phyloP scores from a whole-genome alignment of 2,888 invertebrate genomes.

The Pasiphila rectangulata region DNA sequence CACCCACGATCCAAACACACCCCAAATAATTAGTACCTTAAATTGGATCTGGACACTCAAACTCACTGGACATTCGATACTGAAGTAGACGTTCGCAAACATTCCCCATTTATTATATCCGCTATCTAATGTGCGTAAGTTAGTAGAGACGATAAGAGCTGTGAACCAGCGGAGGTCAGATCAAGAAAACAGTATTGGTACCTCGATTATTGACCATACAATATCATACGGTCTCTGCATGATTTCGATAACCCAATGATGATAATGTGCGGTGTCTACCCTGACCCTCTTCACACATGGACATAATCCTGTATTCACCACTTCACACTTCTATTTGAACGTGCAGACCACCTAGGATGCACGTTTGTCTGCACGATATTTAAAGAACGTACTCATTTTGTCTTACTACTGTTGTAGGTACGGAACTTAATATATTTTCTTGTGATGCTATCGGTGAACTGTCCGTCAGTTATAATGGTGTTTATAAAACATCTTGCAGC shows the following conservation, averaged over 20 bases:
- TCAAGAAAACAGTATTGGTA: slow-evolving; percentile 53
- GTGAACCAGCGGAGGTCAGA: slow-evolving; percentile 65
- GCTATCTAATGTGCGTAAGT: slow-evolving; percentile 74
- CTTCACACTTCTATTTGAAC: too few relatives aligned
- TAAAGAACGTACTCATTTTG: not conserved
- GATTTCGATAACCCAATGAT: slow-evolving; percentile 63
- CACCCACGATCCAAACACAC: too few relatives aligned
- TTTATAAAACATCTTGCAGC: slow-evolving; percentile 52
- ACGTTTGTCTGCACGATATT: slow-evolving; percentile 19
- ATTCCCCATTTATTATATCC: slow-evolving; percentile 73
- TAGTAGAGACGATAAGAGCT: slow-evolving; percentile 58
- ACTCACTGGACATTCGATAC: slow-evolving; percentile 57
- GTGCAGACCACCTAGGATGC: too few relatives aligned
- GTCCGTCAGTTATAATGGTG: slow-evolving; percentile 60
- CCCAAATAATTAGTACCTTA: slow-evolving; percentile 38
- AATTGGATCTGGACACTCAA: slow-evolving; percentile 42
- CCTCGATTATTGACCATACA: slow-evolving; percentile 62
- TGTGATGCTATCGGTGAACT: slow-evolving; percentile 56
- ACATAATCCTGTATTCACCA: slow-evolving; percentile 43
- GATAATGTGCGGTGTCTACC: slow-evolving; percentile 48
- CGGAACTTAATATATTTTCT: slow-evolving; percentile 40
- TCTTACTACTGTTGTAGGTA: slow-evolving; percentile 4
- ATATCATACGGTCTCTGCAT: slow-evolving; percentile 63
- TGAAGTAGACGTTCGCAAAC: slow-evolving; percentile 65
- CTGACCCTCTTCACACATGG: slow-evolving; percentile 51